These are phyloP conservation scores for Conchocele bisecta DNA, from an alignment of 2,888 invertebrate genomes.

Conservation along the genomic window DNA sequence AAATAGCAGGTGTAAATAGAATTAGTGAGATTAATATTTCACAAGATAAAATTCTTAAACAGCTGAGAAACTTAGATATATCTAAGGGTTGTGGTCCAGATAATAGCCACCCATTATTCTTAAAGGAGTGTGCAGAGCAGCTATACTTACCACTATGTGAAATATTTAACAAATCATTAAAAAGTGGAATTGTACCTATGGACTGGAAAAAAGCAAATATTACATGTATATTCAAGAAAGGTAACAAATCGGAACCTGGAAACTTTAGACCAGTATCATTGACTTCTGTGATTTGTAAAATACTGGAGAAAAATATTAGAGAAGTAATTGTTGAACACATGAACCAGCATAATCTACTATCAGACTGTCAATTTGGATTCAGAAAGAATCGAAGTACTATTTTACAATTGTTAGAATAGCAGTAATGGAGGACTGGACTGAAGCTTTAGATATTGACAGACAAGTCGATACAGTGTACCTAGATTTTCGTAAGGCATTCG, in stretches of 20 bases:
- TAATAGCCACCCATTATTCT: slow-evolving; percentile 2
- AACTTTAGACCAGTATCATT: slow-evolving; percentile 16
- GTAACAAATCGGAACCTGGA: slow-evolving; percentile 2
- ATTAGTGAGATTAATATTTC: background rate
- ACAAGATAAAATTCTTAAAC: too few relatives aligned
- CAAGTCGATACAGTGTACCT: slow-evolving; percentile 11
- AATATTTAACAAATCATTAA: slow-evolving; percentile 2
- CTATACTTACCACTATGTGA: background rate
- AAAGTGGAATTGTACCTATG: background rate
- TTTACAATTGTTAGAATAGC: slow-evolving; percentile 3
- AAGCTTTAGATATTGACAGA: background rate
- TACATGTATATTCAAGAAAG: slow-evolving; percentile 14
- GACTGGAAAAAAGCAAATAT: slow-evolving; percentile 20
- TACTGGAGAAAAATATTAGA: slow-evolving; percentile 2
- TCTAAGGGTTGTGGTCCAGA: slow-evolving; percentile 18
- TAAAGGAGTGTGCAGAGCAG: slow-evolving; percentile 1
- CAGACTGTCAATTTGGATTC: slow-evolving; percentile 13
- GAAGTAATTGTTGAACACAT: slow-evolving; percentile 3
- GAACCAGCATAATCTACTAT: background rate
- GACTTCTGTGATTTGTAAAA: slow-evolving; percentile 9
- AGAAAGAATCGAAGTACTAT: slow-evolving; percentile 1
- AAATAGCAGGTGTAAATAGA: background rate
- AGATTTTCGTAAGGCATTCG: slow-evolving; percentile 21
- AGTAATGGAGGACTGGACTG: slow-evolving; percentile 6
- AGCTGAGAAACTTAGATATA: background rate